Base-by-base conservation (phyloP, 2,797 vertebrate genomes). In the Loriculus beryllinus region DNA sequence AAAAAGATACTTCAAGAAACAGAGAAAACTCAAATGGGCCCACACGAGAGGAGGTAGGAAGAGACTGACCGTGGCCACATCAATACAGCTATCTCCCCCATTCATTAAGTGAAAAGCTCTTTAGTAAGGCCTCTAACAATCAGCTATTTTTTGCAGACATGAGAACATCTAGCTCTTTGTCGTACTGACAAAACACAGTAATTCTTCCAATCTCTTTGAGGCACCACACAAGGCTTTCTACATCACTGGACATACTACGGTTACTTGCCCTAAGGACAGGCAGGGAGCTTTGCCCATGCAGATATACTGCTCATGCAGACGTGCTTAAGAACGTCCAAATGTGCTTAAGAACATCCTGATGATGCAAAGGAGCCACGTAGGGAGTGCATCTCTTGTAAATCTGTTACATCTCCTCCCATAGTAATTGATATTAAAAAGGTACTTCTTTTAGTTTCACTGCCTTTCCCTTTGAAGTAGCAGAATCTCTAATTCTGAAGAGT, bases 231-330 rank as follows among this genome's bases (percentile, higher is more conserved):
- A 69, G 42, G 28, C 12, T 51, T 74, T 68, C 14, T 29, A 11
- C 37, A 39, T 18, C 45, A 19, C 26, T 23, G 31, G 69, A 23
- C 28, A 11, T 3, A 4, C 12, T 11, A 6, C 0, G 37, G 21
- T 43, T 8, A 8, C 39, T 23, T 54, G 48, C n/a, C 47, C 12
- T 15, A 60, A 65, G 49, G 49, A 42, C 21, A 9, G 65, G 37
- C 59, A 33, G 68, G 31, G 21, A 14, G 45, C 17, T 12, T 7
- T 31, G n/a, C 43, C 19, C 43, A 49, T 0, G 2, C 4, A 12
- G 45, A 10, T 4, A 12, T 2, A 1, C 29, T 5, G 33, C 19
- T 8, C 14, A 60, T 25, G 22, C 14, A 57, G 59, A 8, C 3
- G 3, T 8, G 40, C 23, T 10, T 8, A 21, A 40, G 31, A 12